These are phyloP conservation scores for Mesorhabditis belari DNA, from an alignment of 2,888 invertebrate genomes.

Conservation along the genomic window DNA sequence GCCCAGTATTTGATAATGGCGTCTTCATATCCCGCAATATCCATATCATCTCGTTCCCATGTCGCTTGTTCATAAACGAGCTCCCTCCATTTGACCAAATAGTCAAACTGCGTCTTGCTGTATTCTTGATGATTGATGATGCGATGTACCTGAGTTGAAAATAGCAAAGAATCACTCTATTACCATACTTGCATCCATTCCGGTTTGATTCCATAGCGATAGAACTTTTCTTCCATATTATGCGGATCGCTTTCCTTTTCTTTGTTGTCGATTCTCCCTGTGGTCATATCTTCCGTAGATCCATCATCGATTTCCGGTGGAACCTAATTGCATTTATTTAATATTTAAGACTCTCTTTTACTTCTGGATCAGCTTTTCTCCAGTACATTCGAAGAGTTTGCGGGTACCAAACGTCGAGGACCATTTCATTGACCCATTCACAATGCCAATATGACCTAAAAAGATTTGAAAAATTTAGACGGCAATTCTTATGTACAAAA, in stretches of 20 bases:
- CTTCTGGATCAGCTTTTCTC: constrained; percentile 91
- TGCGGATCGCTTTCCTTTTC: constrained; percentile 54
- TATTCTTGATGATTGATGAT: constrained; percentile 77
- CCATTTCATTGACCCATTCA: constrained; percentile 72
- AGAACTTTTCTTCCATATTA: constrained; percentile 61
- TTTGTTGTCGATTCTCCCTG: constrained; percentile 50
- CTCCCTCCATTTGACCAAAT: constrained; percentile 95
- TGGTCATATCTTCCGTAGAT: constrained; percentile 38
- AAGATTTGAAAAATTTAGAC: too few relatives aligned
- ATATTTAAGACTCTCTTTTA: too few relatives aligned
- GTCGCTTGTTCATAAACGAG: constrained; percentile 91
- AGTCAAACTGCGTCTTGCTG: constrained; percentile 62
- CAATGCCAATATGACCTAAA: constrained; percentile 99
- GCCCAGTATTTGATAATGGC: constrained; percentile 83
- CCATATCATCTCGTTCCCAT: constrained; percentile 89
- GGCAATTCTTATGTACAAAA: too few relatives aligned
- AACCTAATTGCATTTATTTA: too few relatives aligned
- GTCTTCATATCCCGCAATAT: constrained; percentile 65
- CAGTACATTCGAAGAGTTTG: constrained; percentile 85
- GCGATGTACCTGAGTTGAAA: constrained; percentile 67
- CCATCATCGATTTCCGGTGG: constrained; percentile 88
- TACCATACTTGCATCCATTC: constrained; percentile 77
- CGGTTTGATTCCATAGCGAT: constrained; percentile 88
- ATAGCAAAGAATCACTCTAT: constrained; percentile 47
- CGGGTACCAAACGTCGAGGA: constrained; percentile 43